phyloP scores from a whole-genome alignment of 2,797 vertebrate species.

The Octomys mimax region DNA sequence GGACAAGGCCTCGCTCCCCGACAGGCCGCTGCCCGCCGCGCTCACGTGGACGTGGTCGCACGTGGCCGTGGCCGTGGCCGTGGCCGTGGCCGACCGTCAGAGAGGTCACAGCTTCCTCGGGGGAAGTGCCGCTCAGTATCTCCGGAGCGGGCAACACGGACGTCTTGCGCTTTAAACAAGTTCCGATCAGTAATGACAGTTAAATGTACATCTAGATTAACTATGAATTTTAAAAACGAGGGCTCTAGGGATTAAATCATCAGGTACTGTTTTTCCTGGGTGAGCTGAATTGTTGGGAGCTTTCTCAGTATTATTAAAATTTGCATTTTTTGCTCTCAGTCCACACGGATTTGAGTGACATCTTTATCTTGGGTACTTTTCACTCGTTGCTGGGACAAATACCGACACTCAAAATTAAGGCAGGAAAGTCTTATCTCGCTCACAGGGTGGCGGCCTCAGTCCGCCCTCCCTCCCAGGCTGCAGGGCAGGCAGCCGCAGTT shows the following conservation, averaged over 20 bases:
- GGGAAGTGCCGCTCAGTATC: conserved; percentile 44
- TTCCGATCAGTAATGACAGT: conserved; percentile 43
- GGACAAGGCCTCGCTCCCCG: background rate
- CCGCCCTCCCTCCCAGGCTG: too few species aligned
- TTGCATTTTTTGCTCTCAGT: background rate
- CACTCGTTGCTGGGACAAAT: too few species aligned
- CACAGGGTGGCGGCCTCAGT: too few species aligned
- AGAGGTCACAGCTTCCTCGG: conserved; percentile 19
- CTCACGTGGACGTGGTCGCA: background rate
- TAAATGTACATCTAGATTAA: conserved; percentile 54
- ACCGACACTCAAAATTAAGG: too few species aligned
- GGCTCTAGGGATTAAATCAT: conserved; percentile 54
- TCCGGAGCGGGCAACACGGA: conserved; percentile 7
- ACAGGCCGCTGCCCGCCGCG: too few species aligned
- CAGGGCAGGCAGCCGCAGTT: too few species aligned
- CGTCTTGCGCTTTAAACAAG: conserved; percentile 34
- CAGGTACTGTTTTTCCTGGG: background rate
- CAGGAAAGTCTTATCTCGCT: too few species aligned
- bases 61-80: conserved; percentile 47
- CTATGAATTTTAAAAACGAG: conserved; percentile 11
- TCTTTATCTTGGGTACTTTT: background rate
- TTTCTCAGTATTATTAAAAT: conserved; percentile 55
- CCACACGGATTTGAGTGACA: background rate
- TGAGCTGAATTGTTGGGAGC: conserved; percentile 4
- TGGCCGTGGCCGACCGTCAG: conserved; percentile 9